Percentiles rank a stretch among this genome's conserved stretches.
Evolutionary conservation across 2,113 vertebrate species (phyloP).

Genomic region (Dicrurus megarhynchus): DNA sequence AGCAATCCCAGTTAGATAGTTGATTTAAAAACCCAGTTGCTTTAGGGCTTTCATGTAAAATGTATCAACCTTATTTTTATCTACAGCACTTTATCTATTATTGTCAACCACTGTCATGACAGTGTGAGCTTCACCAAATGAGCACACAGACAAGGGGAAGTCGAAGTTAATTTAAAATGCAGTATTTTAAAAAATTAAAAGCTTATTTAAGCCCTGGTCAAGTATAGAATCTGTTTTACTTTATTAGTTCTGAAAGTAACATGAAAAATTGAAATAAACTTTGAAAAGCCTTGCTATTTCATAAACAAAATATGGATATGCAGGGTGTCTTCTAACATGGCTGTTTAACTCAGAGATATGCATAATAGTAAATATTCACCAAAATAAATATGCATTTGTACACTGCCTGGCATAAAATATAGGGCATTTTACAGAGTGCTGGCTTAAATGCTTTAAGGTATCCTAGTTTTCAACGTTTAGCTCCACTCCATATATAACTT

Average conservation of each 20-base stretch:
- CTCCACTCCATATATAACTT: neutral
- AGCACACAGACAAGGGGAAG: neutral
- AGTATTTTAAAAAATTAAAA: slow-evolving; percentile 16
- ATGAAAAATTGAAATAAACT: slow-evolving; percentile 40
- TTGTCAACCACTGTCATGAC: slow-evolving; percentile 13
- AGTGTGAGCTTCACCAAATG: slow-evolving; percentile 2
- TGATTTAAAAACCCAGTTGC: neutral
- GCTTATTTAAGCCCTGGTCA: neutral
- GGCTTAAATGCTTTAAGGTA: neutral
- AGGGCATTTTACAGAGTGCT: neutral
- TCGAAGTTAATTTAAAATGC: slow-evolving; percentile 28
- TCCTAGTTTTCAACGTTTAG: neutral
- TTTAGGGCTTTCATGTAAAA: slow-evolving; percentile 28
- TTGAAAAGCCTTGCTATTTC: slow-evolving; percentile 6
- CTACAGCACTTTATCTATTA: slow-evolving; percentile 28
- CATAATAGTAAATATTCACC: neutral
- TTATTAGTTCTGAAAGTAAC: neutral
- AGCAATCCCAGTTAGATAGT: neutral
- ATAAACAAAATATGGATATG: neutral
- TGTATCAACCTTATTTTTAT: slow-evolving; percentile 31
- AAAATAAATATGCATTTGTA: neutral
- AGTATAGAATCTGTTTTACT: neutral
- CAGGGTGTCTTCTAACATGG: neutral
- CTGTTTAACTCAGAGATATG: neutral
- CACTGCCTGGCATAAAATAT: neutral